Conservation (phyloP, 2,888 invertebrate species). For the Heliconius cydno region DNA sequence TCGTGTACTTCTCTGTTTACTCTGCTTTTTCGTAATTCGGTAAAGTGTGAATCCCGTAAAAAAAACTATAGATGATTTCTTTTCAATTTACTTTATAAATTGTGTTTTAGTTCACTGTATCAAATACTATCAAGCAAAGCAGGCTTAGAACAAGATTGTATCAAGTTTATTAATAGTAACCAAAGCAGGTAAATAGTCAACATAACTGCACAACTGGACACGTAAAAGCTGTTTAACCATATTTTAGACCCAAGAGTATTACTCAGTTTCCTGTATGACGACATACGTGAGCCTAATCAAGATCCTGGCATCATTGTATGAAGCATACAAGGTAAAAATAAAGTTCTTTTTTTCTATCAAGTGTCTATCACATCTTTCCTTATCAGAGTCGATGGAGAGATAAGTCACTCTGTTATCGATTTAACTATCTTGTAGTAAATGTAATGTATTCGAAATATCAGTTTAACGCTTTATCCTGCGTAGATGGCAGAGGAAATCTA, state of each 20-base stretch:
- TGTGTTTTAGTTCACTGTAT: background rate
- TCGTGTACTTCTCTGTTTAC: too few species aligned
- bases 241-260: conserved; percentile 17
- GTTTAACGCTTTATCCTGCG: too few species aligned
- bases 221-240: conserved; percentile 22
- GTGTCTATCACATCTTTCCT: background rate
- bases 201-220: conserved; percentile 25
- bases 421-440: too few species aligned
- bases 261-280: conserved; percentile 18
- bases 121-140: background rate
- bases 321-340: background rate
- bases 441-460: too few species aligned
- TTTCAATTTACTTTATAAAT: background rate
- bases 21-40: too few species aligned
- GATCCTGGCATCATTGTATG: background rate
- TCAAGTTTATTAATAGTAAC: conserved; percentile 17
- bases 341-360: background rate
- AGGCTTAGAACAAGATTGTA: conserved; percentile 2
- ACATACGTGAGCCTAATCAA: background rate
- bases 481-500: too few species aligned
- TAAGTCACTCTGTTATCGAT: background rate
- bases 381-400: background rate
- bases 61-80: background rate
- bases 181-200: conserved; percentile 21
- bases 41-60: background rate